Percentiles rank a stretch among this genome's conserved stretches.
These are phyloP conservation scores for Acipenser oxyrinchus DNA, from an alignment of 2,797 vertebrate genomes.

Conservation along the genomic window DNA sequence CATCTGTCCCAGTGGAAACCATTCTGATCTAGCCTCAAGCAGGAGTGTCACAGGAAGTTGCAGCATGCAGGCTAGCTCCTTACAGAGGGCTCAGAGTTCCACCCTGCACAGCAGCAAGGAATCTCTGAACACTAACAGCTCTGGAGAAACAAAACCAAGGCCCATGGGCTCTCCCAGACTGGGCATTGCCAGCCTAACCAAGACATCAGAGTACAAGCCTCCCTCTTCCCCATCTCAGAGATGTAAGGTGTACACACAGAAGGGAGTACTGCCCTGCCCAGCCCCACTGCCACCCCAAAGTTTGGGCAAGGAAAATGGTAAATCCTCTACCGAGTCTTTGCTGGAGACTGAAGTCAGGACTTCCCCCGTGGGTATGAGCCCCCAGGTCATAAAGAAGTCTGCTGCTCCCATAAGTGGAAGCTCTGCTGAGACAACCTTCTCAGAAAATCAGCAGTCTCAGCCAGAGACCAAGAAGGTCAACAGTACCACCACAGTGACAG, in stretches of 20 bases:
- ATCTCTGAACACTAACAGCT: conserved; percentile 69
- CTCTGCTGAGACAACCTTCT: conserved; percentile 40
- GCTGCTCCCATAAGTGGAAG: conserved; percentile 47
- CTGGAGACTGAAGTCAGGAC: conserved; percentile 71
- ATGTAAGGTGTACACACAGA: conserved; percentile 91
- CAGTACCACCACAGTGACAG: conserved; percentile 85
- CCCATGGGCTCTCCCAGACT: conserved; percentile 86
- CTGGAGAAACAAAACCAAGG: conserved; percentile 78
- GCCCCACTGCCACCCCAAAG: conserved; percentile 62
- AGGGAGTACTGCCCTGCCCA: conserved; percentile 77
- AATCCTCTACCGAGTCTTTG: conserved; percentile 65
- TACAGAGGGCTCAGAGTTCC: conserved; percentile 64
- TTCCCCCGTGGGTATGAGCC: conserved; percentile 87
- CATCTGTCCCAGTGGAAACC: conserved; percentile 42
- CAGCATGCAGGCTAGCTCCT: conserved; percentile 49
- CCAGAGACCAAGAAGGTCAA: conserved; percentile 66
- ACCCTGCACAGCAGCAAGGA: conserved; percentile 82
- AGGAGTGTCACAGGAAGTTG: conserved; percentile 69
- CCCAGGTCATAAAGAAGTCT: conserved; percentile 73
- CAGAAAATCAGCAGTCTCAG: conserved; percentile 36
- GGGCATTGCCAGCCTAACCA: conserved; percentile 87
- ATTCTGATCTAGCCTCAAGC: conserved; percentile 64
- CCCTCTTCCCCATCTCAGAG: conserved; percentile 87
- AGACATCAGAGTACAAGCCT: conserved; percentile 88
- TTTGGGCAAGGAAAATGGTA: conserved; percentile 62